A percentile compares a stretch with the other conserved stretches of the same genome.
Evolutionary conservation across 2,888 invertebrate genomes (phyloP).

Genomic region (Lasioglossum pauxillum): DNA sequence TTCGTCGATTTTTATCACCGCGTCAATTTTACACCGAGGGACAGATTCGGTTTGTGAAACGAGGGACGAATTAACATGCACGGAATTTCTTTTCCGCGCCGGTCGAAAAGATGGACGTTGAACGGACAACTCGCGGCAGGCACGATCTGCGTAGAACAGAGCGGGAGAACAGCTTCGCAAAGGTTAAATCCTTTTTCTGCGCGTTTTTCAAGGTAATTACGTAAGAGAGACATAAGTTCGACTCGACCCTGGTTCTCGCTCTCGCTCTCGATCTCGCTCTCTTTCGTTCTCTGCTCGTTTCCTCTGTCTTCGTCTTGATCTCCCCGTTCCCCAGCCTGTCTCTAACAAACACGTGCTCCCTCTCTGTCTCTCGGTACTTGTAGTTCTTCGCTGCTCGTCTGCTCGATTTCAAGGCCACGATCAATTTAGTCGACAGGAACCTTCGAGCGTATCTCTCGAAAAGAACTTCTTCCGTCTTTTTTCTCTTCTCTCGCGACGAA

Average conservation of each 20-base stretch:
- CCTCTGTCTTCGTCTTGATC: constrained; percentile 21
- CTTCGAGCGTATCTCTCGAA: constrained; percentile 47
- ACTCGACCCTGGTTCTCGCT: constrained; percentile 65
- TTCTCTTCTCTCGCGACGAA: background rate
- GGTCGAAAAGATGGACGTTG: background rate
- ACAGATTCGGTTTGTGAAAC: too few species aligned
- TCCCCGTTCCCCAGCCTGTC: background rate
- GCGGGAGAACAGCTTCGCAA: background rate
- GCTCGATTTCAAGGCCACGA: constrained; percentile 54
- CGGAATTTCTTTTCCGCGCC: background rate
- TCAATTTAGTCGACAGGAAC: constrained; percentile 59
- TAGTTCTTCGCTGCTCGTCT: constrained; percentile 63
- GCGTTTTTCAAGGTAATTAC: constrained; percentile 62
- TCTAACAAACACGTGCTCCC: constrained; percentile 38
- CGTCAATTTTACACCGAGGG: too few species aligned
- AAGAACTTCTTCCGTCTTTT: constrained; percentile 26
- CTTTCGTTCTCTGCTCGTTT: constrained; percentile 9
- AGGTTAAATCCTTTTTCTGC: constrained; percentile 53
- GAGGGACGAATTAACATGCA: too few species aligned
- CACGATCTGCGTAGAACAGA: background rate
- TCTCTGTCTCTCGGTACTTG: constrained; percentile 51
- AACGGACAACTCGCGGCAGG: background rate
- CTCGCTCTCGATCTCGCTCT: constrained; percentile 28
- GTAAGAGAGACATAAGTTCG: constrained; percentile 65
- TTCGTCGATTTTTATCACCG: too few species aligned